Base-by-base conservation (phyloP, 1,140 invertebrate species). In the Camponotus pennsylvanicus region DNA sequence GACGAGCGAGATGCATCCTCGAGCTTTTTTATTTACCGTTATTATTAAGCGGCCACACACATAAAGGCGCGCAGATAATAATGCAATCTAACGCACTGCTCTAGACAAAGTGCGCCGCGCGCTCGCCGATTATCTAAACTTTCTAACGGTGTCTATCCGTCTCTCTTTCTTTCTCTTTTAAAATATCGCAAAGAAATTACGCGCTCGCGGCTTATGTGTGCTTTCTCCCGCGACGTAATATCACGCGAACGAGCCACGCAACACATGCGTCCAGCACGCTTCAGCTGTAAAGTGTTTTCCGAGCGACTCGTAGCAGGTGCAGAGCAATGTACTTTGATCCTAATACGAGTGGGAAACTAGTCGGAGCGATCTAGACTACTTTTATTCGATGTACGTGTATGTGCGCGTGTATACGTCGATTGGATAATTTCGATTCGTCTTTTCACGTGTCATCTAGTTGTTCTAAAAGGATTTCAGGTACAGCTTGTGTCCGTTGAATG, bases 221-320 rank as follows among this genome's bases (percentile, higher is more conserved):
- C 73, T 85, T 85, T 85, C 82, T 78, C 82, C 63, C 61, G 42
- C 73, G 63, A 85, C 45, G 63, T 85, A 78, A 85, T 78, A 85
- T 78, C 82, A 64, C 73, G 82, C 75, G 61, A 85, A 7, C 61
- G 21, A 77, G 61, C 45, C 42, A 64, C 63, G 71, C 59, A 64
- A 77, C 42, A 52, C 49, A n/a, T 7, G 45, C 73, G 27, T 83
- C 64, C 64, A 69, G 4, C 34, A 80, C 34, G 64, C 77, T 69
- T 69, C 64, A 70, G 27, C 42, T 64, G 76, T 18, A 34, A 69
- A 18, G 59, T 57, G 15, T 78, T 85, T 78, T 66, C 49, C 37
- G 18, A 49, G 64, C 37, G 37, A 2, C 15, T 37, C 55, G 40
- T n/a, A 27, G 78, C 40, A 18, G 27, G 27, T 40, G 37, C 21